Base-by-base conservation (phyloP, 1,140 invertebrate genomes). In the Caenorhabditis remanei region DNA sequence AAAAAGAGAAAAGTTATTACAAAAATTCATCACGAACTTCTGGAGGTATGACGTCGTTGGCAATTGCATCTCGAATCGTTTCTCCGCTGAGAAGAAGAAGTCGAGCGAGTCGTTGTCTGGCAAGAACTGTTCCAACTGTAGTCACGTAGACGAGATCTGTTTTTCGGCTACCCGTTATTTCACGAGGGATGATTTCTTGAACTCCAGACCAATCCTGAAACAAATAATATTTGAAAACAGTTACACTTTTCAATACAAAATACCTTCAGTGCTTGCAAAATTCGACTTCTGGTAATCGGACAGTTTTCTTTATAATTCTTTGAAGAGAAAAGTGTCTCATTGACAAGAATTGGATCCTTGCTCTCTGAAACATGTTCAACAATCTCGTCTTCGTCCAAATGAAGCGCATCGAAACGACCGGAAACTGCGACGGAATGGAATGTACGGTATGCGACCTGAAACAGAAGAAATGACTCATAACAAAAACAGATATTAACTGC, bases 401-500 rank as follows among this genome's bases (percentile, higher is more conserved):
- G 86, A 40, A 87, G 79, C 3, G 86, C 86, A 46, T 87, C 86
- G 56, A 87, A 87, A 3, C 86, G 86, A 9, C 86, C 86, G 41
- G 86, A 87, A 5, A 87, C 86, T 4, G 86, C 53, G 9, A 87
- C 61, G 1, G 56, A 40, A 50, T 87, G 86, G 56, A 79, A 87
- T 14, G 86, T 87, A 65, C 86, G 86, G 50, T 79, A 87, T 24
- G 86, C 86, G 41, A 87, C 41, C 85, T 82, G 75, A 13, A 82
- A 82, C 4, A 13, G 41, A 14, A 16, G 50, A n/a, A 14, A 16
- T 1, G 50, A 16, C 9, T 53, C 50, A 53, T 9, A 1, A 32
- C 2, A 67, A 67, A 67, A 1, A 5, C 63, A 4, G 48, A 19
- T 13, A 82, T 48, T 21, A 4, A 21, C 63, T 32, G 16, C 48